Evolutionary conservation across 2,888 invertebrate genomes (phyloP).

Genomic region (Laothoe populi): DNA sequence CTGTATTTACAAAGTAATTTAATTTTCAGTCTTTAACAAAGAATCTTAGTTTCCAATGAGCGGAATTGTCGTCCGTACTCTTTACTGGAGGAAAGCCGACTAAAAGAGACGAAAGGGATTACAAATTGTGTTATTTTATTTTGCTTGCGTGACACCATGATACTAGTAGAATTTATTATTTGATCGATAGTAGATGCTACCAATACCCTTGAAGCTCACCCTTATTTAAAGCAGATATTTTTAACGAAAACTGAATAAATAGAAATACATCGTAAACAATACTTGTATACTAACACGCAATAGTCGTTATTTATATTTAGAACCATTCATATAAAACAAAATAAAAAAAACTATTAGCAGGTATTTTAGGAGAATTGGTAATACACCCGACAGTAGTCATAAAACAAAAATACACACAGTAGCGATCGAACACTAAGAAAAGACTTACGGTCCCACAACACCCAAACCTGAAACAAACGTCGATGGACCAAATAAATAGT

Average conservation of each 20-base stretch:
- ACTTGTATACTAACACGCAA: too few species aligned
- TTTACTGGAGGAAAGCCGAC: slow-evolving; percentile 12
- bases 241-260: slow-evolving; percentile 16
- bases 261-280: neutral
- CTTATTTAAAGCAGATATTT: neutral
- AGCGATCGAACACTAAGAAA: too few species aligned
- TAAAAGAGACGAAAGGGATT: slow-evolving; percentile 45
- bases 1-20: slow-evolving; percentile 21
- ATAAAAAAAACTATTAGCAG: too few species aligned
- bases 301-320: neutral
- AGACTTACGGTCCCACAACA: too few species aligned
- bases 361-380: too few species aligned
- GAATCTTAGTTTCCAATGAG: slow-evolving; percentile 16
- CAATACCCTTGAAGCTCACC: slow-evolving; percentile 32
- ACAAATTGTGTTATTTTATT: slow-evolving; percentile 51
- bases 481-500: too few species aligned
- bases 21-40: slow-evolving; percentile 17
- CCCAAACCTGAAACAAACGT: too few species aligned
- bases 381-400: too few species aligned
- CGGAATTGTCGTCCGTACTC: slow-evolving; percentile 1
- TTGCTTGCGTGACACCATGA: slow-evolving; percentile 45
- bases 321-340: neutral
- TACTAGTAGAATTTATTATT: slow-evolving; percentile 51
- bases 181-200: slow-evolving; percentile 46
- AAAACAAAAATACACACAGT: too few species aligned